phyloP scores from a whole-genome alignment of 2,797 vertebrate species.

The Cyclura pinguis region DNA sequence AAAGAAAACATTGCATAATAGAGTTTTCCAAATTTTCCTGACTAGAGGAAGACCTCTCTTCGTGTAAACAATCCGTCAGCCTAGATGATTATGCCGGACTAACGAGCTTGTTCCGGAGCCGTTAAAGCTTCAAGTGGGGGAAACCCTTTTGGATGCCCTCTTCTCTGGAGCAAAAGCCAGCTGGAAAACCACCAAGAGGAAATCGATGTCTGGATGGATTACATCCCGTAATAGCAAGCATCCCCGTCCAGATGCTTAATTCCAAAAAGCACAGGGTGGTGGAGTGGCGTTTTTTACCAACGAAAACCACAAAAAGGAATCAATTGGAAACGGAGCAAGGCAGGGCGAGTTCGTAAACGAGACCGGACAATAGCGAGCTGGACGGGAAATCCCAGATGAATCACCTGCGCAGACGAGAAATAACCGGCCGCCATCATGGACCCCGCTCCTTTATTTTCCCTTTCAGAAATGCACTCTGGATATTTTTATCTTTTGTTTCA shows the following conservation, averaged over 20 bases:
- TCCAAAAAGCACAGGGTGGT: too few species aligned
- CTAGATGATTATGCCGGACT: slow-evolving; percentile 6
- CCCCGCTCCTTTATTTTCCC: not conserved
- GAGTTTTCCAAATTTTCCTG: too few species aligned
- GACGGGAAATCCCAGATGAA: slow-evolving; percentile 24
- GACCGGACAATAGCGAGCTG: slow-evolving; percentile 54
- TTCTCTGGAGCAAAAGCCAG: too few species aligned
- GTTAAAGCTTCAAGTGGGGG: too few species aligned
- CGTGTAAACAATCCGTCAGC: too few species aligned
- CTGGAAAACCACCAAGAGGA: not conserved
- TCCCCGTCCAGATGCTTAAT: too few species aligned
- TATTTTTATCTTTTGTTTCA: not conserved
- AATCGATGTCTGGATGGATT: slow-evolving; percentile 17
- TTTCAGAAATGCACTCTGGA: too few species aligned
- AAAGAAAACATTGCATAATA: too few species aligned
- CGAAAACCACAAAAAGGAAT: slow-evolving; percentile 20
- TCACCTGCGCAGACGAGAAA: not conserved
- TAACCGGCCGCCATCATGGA: not conserved
- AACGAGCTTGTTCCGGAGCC: too few species aligned
- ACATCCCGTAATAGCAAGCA: not conserved
- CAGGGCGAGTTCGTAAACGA: slow-evolving; percentile 28
- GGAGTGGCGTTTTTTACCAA: too few species aligned
- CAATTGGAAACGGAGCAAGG: slow-evolving; percentile 12
- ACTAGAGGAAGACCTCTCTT: too few species aligned
- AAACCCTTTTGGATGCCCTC: too few species aligned